Evolutionary conservation across 2,113 vertebrate genomes (phyloP), one percentile per base, ranked within the genome.

Genomic region (Choloepus hoffmanni): DNA sequence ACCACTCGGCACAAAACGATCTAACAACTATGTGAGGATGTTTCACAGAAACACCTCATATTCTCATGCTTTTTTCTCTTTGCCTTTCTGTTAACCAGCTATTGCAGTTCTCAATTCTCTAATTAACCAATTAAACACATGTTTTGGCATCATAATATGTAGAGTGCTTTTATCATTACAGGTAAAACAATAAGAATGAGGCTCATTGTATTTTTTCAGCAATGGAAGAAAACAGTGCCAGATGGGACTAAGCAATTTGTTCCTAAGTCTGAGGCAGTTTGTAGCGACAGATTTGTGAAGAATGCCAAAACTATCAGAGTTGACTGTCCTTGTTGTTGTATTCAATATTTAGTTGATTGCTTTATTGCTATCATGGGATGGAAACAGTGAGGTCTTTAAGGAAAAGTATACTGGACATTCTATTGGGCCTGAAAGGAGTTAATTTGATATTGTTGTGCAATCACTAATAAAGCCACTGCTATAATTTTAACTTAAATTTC

Each of bases 81-180:
- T 40, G 5, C 55, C 4, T 92, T 19, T 50, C 40, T 58, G 11
- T 86, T 82, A 77, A 92, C 19, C 67, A 89, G 76, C 62, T 77
- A 68, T 9, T 68, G n/a, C 26, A 82, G 48, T 88, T 93, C 23
- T 89, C 67, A 48, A 12, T 36, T 67, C 40, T 89, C 67, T 86
- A 85, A 92, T 92, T 92, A 95, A 79, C 70, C 87, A 95, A 94
- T 93, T 95, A 90, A 85, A 63, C 82, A 97, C 84, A 96, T 95
- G 36, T 53, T 96, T 93, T 85, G 7, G 36, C 30, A 68, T 82
- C 53, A 33, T 89, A 94, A 90, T 74, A 83, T 65, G 3, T 60
- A 83, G 16, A 93, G 14, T 70, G 33, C 21, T 90, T 85, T 90
- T 68, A 92, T 76, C 40, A 76, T 85, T 97, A 63, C 77, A 95